Evolutionary conservation across 2,888 invertebrate genomes (phyloP).

Genomic region (Melikaiella ostensackeni): DNA sequence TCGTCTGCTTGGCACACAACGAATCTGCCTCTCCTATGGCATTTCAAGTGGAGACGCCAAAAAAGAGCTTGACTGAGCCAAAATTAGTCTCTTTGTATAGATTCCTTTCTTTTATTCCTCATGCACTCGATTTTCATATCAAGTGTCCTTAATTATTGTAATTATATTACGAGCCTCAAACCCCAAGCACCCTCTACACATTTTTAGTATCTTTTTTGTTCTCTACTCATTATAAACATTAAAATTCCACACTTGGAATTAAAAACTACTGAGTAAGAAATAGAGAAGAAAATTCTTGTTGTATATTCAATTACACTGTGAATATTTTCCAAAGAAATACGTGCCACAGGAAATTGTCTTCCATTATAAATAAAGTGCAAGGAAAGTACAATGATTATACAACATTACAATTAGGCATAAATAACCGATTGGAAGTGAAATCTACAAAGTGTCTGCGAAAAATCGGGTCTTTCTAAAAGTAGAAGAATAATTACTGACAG

Average conservation of each 20-base stretch:
- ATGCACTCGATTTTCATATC: not conserved
- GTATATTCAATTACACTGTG: not conserved
- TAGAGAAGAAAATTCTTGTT: not conserved
- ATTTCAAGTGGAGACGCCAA: conserved; percentile 28
- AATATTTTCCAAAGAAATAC: not conserved
- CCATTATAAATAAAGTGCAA: not conserved
- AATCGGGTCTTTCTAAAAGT: not conserved
- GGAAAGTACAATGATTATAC: not conserved
- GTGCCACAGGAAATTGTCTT: not conserved
- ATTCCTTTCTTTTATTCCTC: conserved; percentile 7
- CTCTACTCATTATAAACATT: too few relatives aligned
- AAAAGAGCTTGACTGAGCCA: conserved; percentile 12
- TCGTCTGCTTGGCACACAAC: conserved; percentile 32
- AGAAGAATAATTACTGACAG: conserved; percentile 7
- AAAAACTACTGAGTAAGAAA: not conserved
- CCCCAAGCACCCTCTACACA: not conserved
- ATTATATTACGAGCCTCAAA: not conserved
- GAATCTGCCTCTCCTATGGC: conserved; percentile 16
- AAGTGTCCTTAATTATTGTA: not conserved
- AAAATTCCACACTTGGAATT: not conserved
- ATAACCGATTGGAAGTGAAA: conserved; percentile 15
- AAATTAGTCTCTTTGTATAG: conserved; percentile 27
- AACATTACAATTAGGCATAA: not conserved
- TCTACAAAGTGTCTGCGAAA: conserved; percentile 15
- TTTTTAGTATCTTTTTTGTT: not conserved